These are phyloP conservation scores for Muscidifurax raptorellus DNA, from an alignment of 1,140 invertebrate species.

Conservation along the genomic window DNA sequence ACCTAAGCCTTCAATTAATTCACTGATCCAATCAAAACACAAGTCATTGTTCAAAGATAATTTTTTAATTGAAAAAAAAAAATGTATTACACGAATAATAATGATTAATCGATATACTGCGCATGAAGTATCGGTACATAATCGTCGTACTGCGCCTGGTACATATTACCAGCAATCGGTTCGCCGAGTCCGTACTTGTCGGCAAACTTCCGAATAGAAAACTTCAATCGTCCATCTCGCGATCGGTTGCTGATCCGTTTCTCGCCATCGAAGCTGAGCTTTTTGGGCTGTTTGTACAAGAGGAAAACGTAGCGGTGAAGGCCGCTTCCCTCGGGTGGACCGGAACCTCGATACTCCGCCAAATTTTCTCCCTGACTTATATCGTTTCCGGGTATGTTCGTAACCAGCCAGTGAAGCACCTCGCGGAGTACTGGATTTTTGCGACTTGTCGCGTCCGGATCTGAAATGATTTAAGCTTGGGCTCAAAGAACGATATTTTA, in stretches of 20 bases:
- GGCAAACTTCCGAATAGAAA: constrained; percentile 6
- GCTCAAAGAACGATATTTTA: neutral
- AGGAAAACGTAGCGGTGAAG: constrained; percentile 16
- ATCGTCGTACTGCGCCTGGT: constrained; percentile 3
- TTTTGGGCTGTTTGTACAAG: neutral
- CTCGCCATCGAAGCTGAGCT: neutral
- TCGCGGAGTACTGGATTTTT: neutral
- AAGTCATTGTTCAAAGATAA: too few species aligned
- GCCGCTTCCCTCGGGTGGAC: neutral
- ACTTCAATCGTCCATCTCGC: neutral
- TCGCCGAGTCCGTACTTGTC: neutral
- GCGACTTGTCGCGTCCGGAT: constrained; percentile 17
- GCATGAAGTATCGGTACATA: constrained; percentile 11
- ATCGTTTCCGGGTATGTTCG: constrained; percentile 12
- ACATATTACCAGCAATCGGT: constrained; percentile 18
- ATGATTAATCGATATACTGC: neutral
- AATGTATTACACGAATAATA: too few species aligned
- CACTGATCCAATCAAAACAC: too few species aligned
- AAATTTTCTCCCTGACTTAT: neutral
- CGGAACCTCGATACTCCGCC: neutral
- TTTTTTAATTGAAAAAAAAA: too few species aligned
- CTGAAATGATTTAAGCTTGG: neutral
- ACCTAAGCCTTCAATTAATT: too few species aligned
- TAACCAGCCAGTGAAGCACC: constrained; percentile 3
- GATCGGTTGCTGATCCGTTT: neutral